phyloP scores from a whole-genome alignment of 2,797 vertebrate species.

The Myoxocephalus aenaeus region DNA sequence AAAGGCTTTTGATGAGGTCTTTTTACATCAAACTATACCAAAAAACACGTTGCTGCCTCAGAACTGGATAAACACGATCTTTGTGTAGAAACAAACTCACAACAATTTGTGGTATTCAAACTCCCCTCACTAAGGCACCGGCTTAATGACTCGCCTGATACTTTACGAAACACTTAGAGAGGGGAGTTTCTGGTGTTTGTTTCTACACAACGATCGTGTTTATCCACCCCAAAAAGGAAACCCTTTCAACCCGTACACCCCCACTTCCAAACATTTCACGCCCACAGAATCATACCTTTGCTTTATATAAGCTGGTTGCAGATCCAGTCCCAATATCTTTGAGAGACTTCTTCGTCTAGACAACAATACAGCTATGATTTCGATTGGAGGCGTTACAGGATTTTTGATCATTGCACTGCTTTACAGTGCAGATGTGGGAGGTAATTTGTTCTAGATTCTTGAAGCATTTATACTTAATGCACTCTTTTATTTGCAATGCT shows the following conservation, averaged over 20 bases:
- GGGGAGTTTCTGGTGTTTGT: no score
- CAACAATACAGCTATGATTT: conserved; percentile 51
- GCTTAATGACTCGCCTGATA: no score
- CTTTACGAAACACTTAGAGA: no score
- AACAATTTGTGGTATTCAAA: no score
- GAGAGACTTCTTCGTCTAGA: background rate
- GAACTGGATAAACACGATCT: background rate
- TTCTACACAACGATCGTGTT: no score
- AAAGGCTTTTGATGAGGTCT: background rate
- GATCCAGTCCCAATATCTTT: conserved; percentile 1
- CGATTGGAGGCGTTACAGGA: conserved; percentile 21
- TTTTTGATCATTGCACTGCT: conserved; percentile 58
- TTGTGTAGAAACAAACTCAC: background rate
- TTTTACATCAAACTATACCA: background rate
- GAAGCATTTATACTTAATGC: background rate
- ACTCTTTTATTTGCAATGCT: background rate
- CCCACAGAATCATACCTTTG: conserved; percentile 15
- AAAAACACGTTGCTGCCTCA: background rate
- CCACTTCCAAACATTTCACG: conserved; percentile 30
- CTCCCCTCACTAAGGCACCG: no score
- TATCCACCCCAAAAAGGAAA: no score
- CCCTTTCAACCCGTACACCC: background rate
- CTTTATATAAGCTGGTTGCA: conserved; percentile 47
- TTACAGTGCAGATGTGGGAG: conserved; percentile 55
- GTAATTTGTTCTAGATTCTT: conserved; percentile 45